These are phyloP conservation scores for Lamellibrachia columna DNA, from an alignment of 2,888 invertebrate genomes.

Conservation along the genomic window DNA sequence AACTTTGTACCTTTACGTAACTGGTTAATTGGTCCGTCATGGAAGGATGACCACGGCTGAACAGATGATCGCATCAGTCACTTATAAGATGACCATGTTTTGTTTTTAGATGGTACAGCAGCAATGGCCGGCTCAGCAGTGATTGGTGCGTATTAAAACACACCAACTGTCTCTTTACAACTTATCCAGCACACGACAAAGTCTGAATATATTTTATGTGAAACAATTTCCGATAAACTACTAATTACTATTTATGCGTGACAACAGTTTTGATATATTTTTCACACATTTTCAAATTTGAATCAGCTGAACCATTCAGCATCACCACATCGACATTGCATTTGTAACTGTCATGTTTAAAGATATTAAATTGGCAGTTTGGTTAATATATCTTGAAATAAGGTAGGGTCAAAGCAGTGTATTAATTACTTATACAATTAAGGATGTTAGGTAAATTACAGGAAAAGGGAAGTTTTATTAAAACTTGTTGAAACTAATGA, in stretches of 20 bases:
- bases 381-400: not conserved
- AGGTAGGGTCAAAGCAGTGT: no score
- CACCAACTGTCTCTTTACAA: not conserved
- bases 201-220: not conserved
- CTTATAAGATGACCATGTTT: not conserved
- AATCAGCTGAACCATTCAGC: not conserved
- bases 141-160: slow-evolving; percentile 73
- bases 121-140: slow-evolving; percentile 88
- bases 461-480: not conserved
- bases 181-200: not conserved
- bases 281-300: not conserved
- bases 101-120: slow-evolving; percentile 67
- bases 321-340: not conserved
- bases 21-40: not conserved
- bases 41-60: not conserved
- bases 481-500: not conserved
- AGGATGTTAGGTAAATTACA: no score
- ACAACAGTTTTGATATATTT: slow-evolving; percentile 25
- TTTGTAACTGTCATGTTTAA: not conserved
- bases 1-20: not conserved
- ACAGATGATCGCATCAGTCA: not conserved
- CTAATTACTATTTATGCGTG: slow-evolving; percentile 20
- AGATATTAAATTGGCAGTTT: not conserved
- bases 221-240: not conserved
- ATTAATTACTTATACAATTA: no score